Percentiles rank a stretch among this genome's conserved stretches.
These are phyloP conservation scores for Drosophila gaucha DNA, from an alignment of 2,888 invertebrate species.

Conservation along the genomic window DNA sequence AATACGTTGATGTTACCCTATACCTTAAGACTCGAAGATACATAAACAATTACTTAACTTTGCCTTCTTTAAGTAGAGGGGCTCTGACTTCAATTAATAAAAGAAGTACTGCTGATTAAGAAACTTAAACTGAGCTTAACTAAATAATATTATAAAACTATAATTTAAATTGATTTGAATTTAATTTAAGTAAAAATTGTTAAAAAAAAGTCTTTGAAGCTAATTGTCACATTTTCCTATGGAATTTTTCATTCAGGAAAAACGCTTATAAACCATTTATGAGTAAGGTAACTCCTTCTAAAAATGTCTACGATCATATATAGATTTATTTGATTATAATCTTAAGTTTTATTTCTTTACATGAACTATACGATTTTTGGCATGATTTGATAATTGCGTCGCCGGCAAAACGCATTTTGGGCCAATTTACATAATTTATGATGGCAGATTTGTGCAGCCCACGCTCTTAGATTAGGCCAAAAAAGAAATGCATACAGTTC, in stretches of 20 bases:
- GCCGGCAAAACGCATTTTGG: constrained; percentile 54
- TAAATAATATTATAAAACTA: too few species aligned
- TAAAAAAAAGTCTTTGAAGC: too few species aligned
- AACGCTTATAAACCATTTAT: background rate
- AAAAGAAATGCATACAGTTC: constrained; percentile 58
- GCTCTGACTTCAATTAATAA: too few species aligned
- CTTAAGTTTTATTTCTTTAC: constrained; percentile 10
- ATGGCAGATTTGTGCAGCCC: constrained; percentile 46
- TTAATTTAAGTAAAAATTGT: too few species aligned
- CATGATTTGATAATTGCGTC: constrained; percentile 40
- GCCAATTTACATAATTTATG: constrained; percentile 72
- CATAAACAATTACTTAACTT: background rate
- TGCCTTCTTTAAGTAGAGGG: too few species aligned
- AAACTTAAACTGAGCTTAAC: too few species aligned
- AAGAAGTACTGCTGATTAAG: too few species aligned
- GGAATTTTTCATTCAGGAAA: too few species aligned
- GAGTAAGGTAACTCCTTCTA: background rate
- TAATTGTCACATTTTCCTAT: too few species aligned
- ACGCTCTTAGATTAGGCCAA: constrained; percentile 23
- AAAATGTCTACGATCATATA: background rate
- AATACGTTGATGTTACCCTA: too few species aligned
- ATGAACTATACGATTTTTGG: constrained; percentile 6
- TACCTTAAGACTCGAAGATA: background rate
- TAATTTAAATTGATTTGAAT: too few species aligned
- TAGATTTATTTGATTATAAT: background rate